Conservation (phyloP, 2,113 vertebrate genomes). For the Hepsetus odoe region DNA sequence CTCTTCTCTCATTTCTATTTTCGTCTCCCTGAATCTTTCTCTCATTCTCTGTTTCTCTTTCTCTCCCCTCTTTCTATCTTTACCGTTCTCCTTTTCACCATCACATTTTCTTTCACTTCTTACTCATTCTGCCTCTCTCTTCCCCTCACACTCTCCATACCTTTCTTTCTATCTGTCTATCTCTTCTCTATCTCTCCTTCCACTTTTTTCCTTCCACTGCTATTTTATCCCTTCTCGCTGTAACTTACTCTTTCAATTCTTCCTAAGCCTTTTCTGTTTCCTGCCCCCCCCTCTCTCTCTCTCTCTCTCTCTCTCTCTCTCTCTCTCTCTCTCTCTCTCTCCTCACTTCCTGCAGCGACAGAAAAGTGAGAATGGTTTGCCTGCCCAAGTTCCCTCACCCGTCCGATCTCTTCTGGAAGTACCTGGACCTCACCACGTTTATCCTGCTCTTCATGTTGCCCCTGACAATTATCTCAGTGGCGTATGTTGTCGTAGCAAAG, state of each 20-base stretch:
- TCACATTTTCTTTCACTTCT: too few species aligned
- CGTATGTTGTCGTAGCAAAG: conserved; percentile 76
- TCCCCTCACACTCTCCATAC: neutral
- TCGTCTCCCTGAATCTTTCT: neutral
- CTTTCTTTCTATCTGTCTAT: neutral
- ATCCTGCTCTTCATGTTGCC: conserved; percentile 78
- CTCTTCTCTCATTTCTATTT: neutral
- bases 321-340: neutral
- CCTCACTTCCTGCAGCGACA: conserved; percentile 64
- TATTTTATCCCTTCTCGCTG: too few species aligned
- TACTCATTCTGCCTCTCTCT: neutral
- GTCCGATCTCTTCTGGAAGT: conserved; percentile 81
- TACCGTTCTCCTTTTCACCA: neutral
- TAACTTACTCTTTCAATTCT: too few species aligned
- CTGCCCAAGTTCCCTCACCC: conserved; percentile 79
- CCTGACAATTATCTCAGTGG: conserved; percentile 74
- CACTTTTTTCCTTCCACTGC: too few species aligned
- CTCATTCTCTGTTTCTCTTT: neutral
- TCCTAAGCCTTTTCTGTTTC: neutral
- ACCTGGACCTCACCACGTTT: conserved; percentile 78
- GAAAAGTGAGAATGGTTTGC: conserved; percentile 73
- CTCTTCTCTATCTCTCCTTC: too few species aligned
- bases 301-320: neutral
- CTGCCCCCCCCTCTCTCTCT: neutral
- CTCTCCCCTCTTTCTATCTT: neutral